These are phyloP conservation scores for Dreissena rostriformis DNA, from an alignment of 1,140 invertebrate species.

Conservation along the genomic window DNA sequence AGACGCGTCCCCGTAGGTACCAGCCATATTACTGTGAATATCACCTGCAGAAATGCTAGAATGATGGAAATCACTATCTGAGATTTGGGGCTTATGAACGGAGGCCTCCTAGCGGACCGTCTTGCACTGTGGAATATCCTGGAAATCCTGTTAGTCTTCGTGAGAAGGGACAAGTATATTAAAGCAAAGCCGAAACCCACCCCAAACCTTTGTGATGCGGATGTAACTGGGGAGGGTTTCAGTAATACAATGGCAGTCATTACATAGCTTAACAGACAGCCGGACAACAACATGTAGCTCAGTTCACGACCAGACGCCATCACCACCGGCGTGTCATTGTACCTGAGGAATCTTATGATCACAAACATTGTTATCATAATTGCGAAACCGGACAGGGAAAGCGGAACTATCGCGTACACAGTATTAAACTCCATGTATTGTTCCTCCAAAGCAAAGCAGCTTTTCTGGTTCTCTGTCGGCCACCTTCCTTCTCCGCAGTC, in stretches of 20 bases:
- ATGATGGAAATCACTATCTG: conserved; percentile 94
- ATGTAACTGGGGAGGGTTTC: conserved; percentile 84
- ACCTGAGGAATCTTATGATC: conserved; percentile 75
- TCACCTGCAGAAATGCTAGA: conserved; percentile 84
- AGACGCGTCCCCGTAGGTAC: conserved; percentile 86
- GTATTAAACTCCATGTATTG: conserved; percentile 85
- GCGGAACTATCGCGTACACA: conserved; percentile 84
- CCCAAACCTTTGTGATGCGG: conserved; percentile 85
- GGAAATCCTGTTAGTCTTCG: conserved; percentile 90
- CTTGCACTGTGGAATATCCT: conserved; percentile 89
- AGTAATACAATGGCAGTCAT: conserved; percentile 79
- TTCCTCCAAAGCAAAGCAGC: conserved; percentile 77
- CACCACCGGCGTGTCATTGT: conserved; percentile 80
- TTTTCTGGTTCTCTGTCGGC: conserved; percentile 78
- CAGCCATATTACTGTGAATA: conserved; percentile 83
- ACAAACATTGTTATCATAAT: conserved; percentile 77
- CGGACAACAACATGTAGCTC: conserved; percentile 80
- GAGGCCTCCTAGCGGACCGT: conserved; percentile 92
- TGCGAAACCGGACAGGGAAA: conserved; percentile 83
- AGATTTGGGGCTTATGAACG: too few relatives aligned
- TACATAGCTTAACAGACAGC: conserved; percentile 79
- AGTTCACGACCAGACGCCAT: conserved; percentile 80
- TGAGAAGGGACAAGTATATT: conserved; percentile 89
- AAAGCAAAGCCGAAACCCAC: conserved; percentile 87
- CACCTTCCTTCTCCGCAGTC: conserved; percentile 84